These are phyloP conservation scores for Pyrgus malvae DNA, from an alignment of 2,888 invertebrate species.

Conservation along the genomic window DNA sequence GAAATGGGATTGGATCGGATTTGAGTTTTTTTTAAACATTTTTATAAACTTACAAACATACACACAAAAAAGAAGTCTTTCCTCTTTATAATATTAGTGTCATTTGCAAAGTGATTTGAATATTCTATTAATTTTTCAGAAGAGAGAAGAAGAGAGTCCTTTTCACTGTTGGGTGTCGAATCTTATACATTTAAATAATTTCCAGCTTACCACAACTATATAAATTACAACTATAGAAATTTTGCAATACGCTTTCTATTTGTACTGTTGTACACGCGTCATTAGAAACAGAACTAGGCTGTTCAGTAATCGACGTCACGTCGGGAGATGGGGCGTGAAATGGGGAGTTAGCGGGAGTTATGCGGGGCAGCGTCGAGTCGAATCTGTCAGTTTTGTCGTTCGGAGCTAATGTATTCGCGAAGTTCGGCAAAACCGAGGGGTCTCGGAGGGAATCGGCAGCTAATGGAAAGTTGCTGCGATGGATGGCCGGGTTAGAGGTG, in stretches of 20 bases:
- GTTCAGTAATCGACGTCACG: slow-evolving; percentile 20
- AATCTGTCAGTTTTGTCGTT: slow-evolving; percentile 69
- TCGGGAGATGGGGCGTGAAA: slow-evolving; percentile 2
- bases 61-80: too few species aligned
- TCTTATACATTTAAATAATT: slow-evolving; percentile 40
- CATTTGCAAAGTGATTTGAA: too few species aligned
- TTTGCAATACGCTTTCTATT: slow-evolving; percentile 35
- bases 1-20: too few species aligned
- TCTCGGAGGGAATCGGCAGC: slow-evolving; percentile 58
- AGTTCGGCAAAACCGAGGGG: slow-evolving; percentile 66
- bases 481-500: slow-evolving; percentile 20
- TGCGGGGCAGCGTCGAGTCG: slow-evolving; percentile 49
- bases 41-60: too few species aligned
- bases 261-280: slow-evolving; percentile 30
- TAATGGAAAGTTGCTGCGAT: slow-evolving; percentile 65
- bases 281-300: slow-evolving; percentile 36
- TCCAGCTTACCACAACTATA: slow-evolving; percentile 33
- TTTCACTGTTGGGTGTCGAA: slow-evolving; percentile 64
- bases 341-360: slow-evolving; percentile 31
- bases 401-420: slow-evolving; percentile 72
- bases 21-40: too few species aligned
- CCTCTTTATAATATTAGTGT: too few species aligned
- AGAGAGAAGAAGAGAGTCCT: slow-evolving; percentile 55
- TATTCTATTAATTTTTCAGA: too few species aligned
- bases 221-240: slow-evolving; percentile 29